Conservation (phyloP, 1,140 invertebrate species). For the Oncopeltus fasciatus region DNA sequence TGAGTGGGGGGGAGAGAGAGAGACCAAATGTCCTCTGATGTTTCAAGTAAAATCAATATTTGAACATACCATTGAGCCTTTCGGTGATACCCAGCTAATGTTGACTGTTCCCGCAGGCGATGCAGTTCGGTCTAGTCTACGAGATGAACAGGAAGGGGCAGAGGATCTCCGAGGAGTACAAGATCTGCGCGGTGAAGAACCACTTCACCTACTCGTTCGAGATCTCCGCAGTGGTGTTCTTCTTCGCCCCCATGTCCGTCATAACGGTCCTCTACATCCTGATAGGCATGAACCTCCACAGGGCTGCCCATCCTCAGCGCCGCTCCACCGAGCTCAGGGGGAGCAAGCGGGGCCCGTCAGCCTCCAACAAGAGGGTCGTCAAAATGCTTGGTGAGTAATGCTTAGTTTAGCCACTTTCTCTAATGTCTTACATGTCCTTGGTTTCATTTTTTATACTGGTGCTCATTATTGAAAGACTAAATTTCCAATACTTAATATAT, state of each 20-base stretch:
- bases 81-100: too few species aligned
- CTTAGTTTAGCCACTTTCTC: too few species aligned
- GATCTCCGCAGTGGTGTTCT: slow-evolving; percentile 69
- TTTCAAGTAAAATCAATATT: too few species aligned
- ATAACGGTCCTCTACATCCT: slow-evolving; percentile 71
- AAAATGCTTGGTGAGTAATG: slow-evolving; percentile 21
- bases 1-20: too few species aligned
- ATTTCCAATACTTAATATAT: too few species aligned
- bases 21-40: too few species aligned
- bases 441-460: too few species aligned
- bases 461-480: too few species aligned
- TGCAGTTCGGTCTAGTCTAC: slow-evolving; percentile 52
- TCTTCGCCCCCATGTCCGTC: slow-evolving; percentile 71
- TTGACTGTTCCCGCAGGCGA: too few species aligned
- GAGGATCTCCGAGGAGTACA: slow-evolving; percentile 24
- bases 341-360: slow-evolving; percentile 9
- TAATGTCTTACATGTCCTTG: too few species aligned
- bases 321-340: neutral
- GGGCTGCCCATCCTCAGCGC: neutral
- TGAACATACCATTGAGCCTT: too few species aligned
- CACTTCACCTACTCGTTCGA: slow-evolving; percentile 54
- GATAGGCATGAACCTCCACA: slow-evolving; percentile 47
- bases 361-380: slow-evolving; percentile 19
- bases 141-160: slow-evolving; percentile 32
- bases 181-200: slow-evolving; percentile 30